These are phyloP conservation scores for Amblyjoppa proteus DNA, from an alignment of 2,888 invertebrate genomes.

Conservation along the genomic window DNA sequence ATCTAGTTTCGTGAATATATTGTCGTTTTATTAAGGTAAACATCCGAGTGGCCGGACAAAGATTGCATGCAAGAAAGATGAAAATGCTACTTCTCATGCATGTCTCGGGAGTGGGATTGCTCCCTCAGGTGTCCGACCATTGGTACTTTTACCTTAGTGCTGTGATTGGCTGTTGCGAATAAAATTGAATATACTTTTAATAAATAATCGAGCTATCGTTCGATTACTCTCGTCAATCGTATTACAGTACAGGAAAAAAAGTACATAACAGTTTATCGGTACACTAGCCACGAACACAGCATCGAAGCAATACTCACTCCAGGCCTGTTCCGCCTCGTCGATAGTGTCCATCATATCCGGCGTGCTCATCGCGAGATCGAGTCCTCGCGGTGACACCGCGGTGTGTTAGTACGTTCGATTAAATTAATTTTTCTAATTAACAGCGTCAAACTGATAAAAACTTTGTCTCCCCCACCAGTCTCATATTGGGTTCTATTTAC, in stretches of 20 bases:
- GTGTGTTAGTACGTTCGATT: constrained; percentile 75
- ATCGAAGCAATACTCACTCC: constrained; percentile 86
- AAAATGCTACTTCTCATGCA: no score
- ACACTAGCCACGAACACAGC: neutral
- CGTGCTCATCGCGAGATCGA: constrained; percentile 84
- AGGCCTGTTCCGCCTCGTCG: constrained; percentile 89
- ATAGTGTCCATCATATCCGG: constrained; percentile 86
- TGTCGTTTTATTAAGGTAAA: no score
- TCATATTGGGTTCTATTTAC: constrained; percentile 23
- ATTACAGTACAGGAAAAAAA: neutral
- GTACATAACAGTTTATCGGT: neutral
- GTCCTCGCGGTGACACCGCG: constrained; percentile 75
- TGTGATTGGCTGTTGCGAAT: no score
- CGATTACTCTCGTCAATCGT: neutral
- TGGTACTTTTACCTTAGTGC: no score
- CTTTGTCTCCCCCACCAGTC: constrained; percentile 9
- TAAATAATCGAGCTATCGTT: neutral
- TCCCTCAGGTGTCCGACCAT: no score
- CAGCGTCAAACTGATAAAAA: constrained; percentile 1
- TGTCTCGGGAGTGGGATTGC: no score
- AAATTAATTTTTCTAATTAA: constrained; percentile 75
- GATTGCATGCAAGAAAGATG: no score
- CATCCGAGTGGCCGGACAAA: no score
- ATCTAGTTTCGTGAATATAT: no score
- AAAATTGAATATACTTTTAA: no score